These are phyloP conservation scores for Sisor rabdophorus DNA, from an alignment of 2,113 vertebrate genomes.

Conservation along the genomic window DNA sequence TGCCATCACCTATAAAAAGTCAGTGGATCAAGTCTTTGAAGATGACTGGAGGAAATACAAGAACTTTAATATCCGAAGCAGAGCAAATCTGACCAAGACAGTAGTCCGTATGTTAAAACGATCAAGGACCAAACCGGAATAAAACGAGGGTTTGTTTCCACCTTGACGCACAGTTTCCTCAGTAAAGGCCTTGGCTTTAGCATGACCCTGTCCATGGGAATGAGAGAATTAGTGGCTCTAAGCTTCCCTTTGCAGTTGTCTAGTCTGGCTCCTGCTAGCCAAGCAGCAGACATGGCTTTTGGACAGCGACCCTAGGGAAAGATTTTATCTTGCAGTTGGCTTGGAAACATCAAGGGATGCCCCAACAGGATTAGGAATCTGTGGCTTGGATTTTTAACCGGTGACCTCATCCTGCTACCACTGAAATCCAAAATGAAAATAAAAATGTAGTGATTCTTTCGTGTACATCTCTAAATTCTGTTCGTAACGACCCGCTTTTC, in stretches of 20 bases:
- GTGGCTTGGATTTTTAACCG: not conserved
- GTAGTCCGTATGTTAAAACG: not conserved
- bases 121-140: not conserved
- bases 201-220: not conserved
- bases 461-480: constrained; percentile 11
- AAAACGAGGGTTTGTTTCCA: not conserved
- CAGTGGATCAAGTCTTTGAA: not conserved
- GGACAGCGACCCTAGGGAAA: not conserved
- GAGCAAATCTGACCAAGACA: not conserved
- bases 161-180: not conserved
- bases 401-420: not conserved
- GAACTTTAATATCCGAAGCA: not conserved
- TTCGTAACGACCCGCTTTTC: not conserved
- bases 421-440: not conserved
- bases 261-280: not conserved
- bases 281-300: not conserved
- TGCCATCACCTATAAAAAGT: not conserved
- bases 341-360: not conserved
- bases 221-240: not conserved
- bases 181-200: not conserved
- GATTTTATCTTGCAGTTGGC: not conserved
- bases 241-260: not conserved
- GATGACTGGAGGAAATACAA: not conserved
- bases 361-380: not conserved
- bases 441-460: not conserved